A percentile compares a stretch with the other conserved stretches of the same genome.
Conservation (phyloP, 30 jellyfish, hydroid and myxozoan genomes). For the Pseudorhiza aurosa region DNA sequence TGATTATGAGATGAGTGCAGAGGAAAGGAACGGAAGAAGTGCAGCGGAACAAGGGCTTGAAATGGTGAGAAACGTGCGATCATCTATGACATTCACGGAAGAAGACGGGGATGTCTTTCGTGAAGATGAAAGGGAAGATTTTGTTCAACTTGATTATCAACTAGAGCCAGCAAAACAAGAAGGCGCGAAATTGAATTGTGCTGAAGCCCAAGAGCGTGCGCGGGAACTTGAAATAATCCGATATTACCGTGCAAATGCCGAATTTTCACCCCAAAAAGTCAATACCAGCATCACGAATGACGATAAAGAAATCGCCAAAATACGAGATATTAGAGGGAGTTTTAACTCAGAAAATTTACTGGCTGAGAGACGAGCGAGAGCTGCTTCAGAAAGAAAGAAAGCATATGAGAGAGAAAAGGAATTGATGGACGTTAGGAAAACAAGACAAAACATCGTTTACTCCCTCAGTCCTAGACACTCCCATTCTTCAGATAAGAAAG, state of each 20-base stretch:
- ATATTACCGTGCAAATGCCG: not conserved
- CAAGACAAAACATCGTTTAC: not conserved
- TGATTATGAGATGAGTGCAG: not conserved
- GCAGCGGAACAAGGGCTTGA: constrained; percentile 21
- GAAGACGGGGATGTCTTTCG: not conserved
- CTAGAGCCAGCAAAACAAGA: not conserved
- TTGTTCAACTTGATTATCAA: not conserved
- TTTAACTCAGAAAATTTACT: not conserved
- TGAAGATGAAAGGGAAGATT: not conserved
- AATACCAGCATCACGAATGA: not conserved
- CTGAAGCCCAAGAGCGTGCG: not conserved
- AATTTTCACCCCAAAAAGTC: constrained; percentile 1
- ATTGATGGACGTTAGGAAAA: not conserved
- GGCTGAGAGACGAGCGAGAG: constrained; percentile 12
- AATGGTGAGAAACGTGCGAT: constrained; percentile 12
- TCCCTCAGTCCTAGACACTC: not conserved
- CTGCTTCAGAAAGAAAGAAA: not conserved
- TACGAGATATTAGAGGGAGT: not conserved
- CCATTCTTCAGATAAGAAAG: not conserved
- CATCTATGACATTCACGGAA: not conserved
- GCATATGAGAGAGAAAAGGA: constrained; percentile 4
- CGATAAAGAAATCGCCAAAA: not conserved
- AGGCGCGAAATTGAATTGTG: not conserved
- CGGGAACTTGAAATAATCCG: constrained; percentile 20
- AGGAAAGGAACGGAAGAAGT: not conserved